Evolutionary conservation across 2,113 vertebrate species (phyloP).

Genomic region (Podarcis cretensis): DNA sequence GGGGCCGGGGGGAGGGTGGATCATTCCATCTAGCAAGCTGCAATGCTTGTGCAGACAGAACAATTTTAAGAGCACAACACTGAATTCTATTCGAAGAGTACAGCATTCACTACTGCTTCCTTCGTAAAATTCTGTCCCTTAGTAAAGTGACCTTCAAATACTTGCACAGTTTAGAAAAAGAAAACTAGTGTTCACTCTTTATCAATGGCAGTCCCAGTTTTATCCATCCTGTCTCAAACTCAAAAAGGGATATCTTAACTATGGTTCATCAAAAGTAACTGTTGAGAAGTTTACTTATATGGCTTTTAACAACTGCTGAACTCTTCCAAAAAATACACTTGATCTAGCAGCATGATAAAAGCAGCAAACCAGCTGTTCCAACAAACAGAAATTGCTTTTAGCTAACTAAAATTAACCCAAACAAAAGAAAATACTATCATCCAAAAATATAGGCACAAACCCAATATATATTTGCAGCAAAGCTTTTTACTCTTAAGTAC

Average conservation of each 20-base stretch:
- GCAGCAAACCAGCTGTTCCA: conserved; percentile 18
- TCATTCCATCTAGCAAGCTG: too few relatives aligned
- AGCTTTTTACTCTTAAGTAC: not conserved
- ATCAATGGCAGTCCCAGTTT: not conserved
- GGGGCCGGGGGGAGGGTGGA: too few relatives aligned
- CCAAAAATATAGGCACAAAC: conserved; percentile 10
- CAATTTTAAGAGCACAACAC: too few relatives aligned
- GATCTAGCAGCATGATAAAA: conserved; percentile 8
- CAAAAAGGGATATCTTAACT: conserved; percentile 7
- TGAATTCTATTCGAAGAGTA: not conserved
- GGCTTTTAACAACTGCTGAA: not conserved
- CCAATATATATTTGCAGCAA: not conserved
- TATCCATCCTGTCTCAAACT: not conserved
- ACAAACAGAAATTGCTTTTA: conserved; percentile 11
- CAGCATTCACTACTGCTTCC: not conserved
- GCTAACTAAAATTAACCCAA: conserved; percentile 10
- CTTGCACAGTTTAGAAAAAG: not conserved
- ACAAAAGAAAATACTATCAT: conserved; percentile 7
- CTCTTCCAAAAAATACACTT: not conserved
- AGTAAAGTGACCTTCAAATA: not conserved
- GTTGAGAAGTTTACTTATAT: conserved; percentile 4
- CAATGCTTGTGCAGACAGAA: too few relatives aligned
- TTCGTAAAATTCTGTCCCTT: not conserved
- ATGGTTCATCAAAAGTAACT: not conserved
- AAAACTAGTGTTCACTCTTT: not conserved